phyloP scores from a whole-genome alignment of 2,888 invertebrate genomes.

The Epicampocera succincta region DNA sequence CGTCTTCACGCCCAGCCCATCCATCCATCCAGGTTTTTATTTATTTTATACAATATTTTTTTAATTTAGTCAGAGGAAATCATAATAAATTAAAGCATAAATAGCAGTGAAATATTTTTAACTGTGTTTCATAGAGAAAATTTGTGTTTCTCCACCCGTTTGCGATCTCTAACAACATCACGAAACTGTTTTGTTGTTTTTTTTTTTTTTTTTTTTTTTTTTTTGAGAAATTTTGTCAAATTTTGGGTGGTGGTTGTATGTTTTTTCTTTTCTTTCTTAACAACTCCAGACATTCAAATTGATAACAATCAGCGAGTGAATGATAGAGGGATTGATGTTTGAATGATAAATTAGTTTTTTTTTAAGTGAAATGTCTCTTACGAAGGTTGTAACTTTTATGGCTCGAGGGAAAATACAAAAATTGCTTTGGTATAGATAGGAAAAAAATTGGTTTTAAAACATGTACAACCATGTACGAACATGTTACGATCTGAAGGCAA shows the following conservation, averaged over 20 bases:
- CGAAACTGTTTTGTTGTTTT: neutral
- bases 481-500: neutral
- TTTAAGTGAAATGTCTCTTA: slow-evolving; percentile 14
- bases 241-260: neutral
- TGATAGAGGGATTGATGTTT: neutral
- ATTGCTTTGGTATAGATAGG: too few species aligned
- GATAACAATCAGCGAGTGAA: neutral
- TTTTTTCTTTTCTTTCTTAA: too few species aligned
- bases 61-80: slow-evolving; percentile 49
- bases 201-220: neutral
- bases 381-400: neutral
- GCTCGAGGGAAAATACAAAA: too few species aligned
- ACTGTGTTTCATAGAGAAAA: slow-evolving; percentile 22
- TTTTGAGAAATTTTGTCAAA: neutral
- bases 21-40: neutral
- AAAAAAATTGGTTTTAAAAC: too few species aligned
- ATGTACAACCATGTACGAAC: too few species aligned
- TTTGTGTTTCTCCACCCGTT: neutral
- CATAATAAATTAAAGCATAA: slow-evolving; percentile 58
- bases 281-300: slow-evolving; percentile 1
- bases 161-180: neutral
- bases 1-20: slow-evolving; percentile 8
- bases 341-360: slow-evolving; percentile 16
- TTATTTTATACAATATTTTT: too few species aligned
- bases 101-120: slow-evolving; percentile 14